Base-by-base conservation (phyloP, 2,888 invertebrate genomes). In the Altica lythri region DNA sequence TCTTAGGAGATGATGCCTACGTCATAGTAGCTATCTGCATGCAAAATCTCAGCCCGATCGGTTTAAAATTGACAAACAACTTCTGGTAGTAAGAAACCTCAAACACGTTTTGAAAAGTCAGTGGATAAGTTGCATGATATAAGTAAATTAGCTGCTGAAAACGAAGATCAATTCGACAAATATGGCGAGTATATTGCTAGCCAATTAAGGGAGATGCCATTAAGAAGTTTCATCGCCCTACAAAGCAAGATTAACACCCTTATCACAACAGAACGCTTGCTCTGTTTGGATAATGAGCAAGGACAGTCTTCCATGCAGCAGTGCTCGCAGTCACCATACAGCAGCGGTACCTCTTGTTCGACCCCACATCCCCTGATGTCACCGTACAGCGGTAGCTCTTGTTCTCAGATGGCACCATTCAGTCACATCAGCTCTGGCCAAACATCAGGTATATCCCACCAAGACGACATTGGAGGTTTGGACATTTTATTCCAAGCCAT, bases 401-500 rank as follows among this genome's bases (percentile, higher is more conserved):
- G 27, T 43, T 40, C 43, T 43, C 43, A 43, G 43, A 19, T 43
- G 43, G 27, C 43, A 29, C 29, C 43, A 43, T 29, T 14, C 29
- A 43, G 30, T 43, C 43, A 43, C 14, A 42, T 6, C 29, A 43
- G 29, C 43, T 43, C 43, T 29, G 43, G 16, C 43, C 19, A 43
- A 29, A 43, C 29, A 43, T 29, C 43, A 43, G 12, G 16, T 43
- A 16, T 29, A 43, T 9, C 19, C 43, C 14, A 43, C 43, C 9
- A 43, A 9, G 27, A 43, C 19, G 27, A 43, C 16, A 43, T 29
- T 43, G 29, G 29, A 43, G 43, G 42, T 42, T 42, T 42, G 42
- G 42, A 42, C 42, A 42, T 42, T 42, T 22, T 42, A 42, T 42
- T 27, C 43, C 30, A 43, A 43, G 29, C 43, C 19, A 43, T 43